Base-by-base conservation (phyloP, 2,113 vertebrate species). In the Bubalus kerabau region DNA sequence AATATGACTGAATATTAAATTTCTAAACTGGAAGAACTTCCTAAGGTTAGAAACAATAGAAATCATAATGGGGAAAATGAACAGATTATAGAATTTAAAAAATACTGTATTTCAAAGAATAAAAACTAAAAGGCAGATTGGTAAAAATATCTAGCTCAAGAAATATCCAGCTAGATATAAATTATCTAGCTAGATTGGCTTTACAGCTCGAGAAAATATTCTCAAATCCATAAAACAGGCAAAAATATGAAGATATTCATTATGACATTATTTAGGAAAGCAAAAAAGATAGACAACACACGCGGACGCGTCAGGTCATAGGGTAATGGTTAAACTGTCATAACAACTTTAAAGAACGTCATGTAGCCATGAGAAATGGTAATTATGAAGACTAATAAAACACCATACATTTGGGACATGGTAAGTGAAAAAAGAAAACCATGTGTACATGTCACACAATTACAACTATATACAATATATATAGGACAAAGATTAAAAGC, bases 351-450 rank as follows among this genome's bases (percentile, higher is more conserved):
- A 50, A 59, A 67, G 86, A 81, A 40, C 40, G 64, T 52, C 85
- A 76, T 59, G 28, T 5, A 71, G 36, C 13, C 71, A 93, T 56
- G 87, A 80, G 64, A 97, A 87, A 88, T 94, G 28, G 62, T 46
- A 64, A 94, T 80, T 62, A 93, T 89, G 40, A 87, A 95, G 60
- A 90, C 23, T 94, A 89, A 86, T 86, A 90, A 95, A 91, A 95
- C 60, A 57, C 6, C 23, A 78, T n/a, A 78, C 40, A 92, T n/a
- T 56, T 78, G 46, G n/a, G 32, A 87, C 81, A 87, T 50, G 50
- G 4, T 81, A 85, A 56, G 71, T 83, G 52, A 83, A 93, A 87
- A 87, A 84, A 82, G 23, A 71, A 85, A 87, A 82, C 17, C 64
- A 83, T 74, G 52, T 67, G 13, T 85, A 71, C 12, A 48, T 95